Conservation (phyloP, 2,113 vertebrate species). For the Poeciliopsis occidentalis region DNA sequence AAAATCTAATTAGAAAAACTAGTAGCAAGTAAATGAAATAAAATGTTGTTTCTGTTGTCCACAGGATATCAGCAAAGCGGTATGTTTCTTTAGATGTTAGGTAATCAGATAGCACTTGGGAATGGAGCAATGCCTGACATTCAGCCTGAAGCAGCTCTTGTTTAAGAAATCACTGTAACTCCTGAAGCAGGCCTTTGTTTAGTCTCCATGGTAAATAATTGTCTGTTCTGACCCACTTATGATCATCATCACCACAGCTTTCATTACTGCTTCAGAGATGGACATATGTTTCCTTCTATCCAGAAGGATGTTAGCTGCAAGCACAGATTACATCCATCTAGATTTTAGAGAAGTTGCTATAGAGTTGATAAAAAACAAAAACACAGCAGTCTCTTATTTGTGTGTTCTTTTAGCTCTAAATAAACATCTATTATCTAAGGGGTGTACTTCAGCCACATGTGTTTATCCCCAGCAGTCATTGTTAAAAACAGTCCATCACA, state of each 20-base stretch:
- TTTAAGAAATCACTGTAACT: neutral
- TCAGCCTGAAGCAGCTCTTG: neutral
- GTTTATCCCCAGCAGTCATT: too few species aligned
- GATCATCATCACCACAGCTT: neutral
- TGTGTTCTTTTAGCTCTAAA: neutral
- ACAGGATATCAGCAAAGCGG: neutral
- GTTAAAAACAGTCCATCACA: too few species aligned
- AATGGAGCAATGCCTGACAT: neutral
- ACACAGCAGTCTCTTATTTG: too few species aligned
- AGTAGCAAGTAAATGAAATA: neutral
- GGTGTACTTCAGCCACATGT: too few species aligned
- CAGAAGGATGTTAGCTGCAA: neutral
- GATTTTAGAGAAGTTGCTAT: neutral
- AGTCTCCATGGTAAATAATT: neutral
- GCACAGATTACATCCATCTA: neutral
- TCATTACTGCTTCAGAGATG: neutral
- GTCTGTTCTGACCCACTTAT: neutral
- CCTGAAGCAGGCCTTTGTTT: neutral
- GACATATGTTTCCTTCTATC: neutral
- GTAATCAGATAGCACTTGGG: neutral
- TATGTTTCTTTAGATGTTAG: neutral
- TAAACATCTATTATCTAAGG: neutral
- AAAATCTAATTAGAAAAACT: neutral
- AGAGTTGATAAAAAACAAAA: neutral
- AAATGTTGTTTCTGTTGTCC: neutral